Conservation (phyloP, 2,113 vertebrate species). For the Meleagris gallopavo region DNA sequence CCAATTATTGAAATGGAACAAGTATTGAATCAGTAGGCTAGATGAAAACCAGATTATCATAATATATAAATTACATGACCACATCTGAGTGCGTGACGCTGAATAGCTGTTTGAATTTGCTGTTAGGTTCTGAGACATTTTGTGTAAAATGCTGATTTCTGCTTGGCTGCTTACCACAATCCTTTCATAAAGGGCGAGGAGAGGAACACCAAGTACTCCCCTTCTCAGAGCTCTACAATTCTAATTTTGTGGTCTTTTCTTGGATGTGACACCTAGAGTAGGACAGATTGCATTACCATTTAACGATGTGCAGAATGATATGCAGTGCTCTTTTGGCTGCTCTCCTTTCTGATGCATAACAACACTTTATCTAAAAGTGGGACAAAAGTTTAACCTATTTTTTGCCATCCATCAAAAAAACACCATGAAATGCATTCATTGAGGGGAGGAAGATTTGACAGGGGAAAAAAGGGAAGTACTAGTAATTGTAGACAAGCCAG, state of each 20-base stretch:
- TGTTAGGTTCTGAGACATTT: neutral
- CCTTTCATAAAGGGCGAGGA: neutral
- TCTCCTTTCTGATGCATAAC: constrained; percentile 28
- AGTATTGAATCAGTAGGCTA: neutral
- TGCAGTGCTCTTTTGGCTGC: neutral
- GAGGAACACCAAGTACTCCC: neutral
- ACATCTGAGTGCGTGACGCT: neutral
- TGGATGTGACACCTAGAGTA: constrained; percentile 34
- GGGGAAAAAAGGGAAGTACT: neutral
- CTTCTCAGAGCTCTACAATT: neutral
- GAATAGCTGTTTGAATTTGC: constrained; percentile 26
- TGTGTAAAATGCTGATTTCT: constrained; percentile 31
- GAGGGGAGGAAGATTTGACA: neutral
- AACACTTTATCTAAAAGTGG: neutral
- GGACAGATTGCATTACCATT: constrained; percentile 33
- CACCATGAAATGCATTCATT: neutral
- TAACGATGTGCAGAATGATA: constrained; percentile 57
- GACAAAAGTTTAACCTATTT: neutral
- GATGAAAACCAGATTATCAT: constrained; percentile 61
- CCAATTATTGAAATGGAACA: constrained; percentile 37
- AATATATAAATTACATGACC: constrained; percentile 38
- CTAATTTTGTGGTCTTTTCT: constrained; percentile 50
- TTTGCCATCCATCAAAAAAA: constrained; percentile 15
- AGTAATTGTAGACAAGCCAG: constrained; percentile 21
- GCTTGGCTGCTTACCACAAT: constrained; percentile 7